These are phyloP conservation scores for Euplexia lucipara DNA, from an alignment of 2,888 invertebrate species.

Conservation along the genomic window DNA sequence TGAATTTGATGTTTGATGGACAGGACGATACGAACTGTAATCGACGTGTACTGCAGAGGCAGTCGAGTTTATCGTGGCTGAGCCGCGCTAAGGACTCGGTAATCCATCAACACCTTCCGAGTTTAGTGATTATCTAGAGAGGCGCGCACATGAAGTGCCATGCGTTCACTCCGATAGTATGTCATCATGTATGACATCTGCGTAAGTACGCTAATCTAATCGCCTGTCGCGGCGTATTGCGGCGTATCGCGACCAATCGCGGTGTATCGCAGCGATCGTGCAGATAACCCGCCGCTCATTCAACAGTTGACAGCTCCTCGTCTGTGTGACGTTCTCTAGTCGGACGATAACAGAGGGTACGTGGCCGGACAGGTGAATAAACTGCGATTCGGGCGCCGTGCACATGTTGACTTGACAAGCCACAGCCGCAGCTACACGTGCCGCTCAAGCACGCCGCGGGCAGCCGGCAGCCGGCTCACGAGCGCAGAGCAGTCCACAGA, in stretches of 20 bases:
- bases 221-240: slow-evolving; percentile 23
- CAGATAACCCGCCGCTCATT: slow-evolving; percentile 28
- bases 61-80: not conserved
- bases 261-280: not conserved
- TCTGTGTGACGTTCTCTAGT: slow-evolving; percentile 26
- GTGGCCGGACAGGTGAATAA: not conserved
- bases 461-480: too few species aligned
- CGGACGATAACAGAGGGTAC: slow-evolving; percentile 7
- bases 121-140: slow-evolving; percentile 40
- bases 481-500: too few species aligned
- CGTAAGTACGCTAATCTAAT: slow-evolving; percentile 39
- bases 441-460: too few species aligned
- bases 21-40: not conserved
- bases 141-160: slow-evolving; percentile 28
- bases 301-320: slow-evolving; percentile 16
- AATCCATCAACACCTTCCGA: slow-evolving; percentile 34
- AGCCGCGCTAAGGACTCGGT: slow-evolving; percentile 16
- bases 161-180: slow-evolving; percentile 18
- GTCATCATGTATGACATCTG: slow-evolving; percentile 34
- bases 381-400: not conserved
- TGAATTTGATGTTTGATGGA: too few species aligned
- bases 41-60: too few species aligned
- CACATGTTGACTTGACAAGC: too few species aligned
- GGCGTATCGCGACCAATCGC: not conserved
- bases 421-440: too few species aligned